Conservation (phyloP, 2,797 vertebrate species). For the Sardinella longiceps region DNA sequence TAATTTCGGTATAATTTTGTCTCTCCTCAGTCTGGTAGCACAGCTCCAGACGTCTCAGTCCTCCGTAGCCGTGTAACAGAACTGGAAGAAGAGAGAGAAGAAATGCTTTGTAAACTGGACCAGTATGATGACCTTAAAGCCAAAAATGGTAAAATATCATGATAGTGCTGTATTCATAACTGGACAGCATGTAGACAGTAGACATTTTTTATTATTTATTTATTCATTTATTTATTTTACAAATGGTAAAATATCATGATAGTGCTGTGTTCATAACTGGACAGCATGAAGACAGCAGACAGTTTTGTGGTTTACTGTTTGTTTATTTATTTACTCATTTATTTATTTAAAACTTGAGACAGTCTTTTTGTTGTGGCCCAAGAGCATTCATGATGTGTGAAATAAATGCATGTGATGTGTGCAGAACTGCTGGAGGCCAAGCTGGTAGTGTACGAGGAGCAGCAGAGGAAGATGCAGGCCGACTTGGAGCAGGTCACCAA, state of each 20-base stretch:
- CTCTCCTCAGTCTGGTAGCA: conserved; percentile 70
- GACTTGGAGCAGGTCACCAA: conserved; percentile 92
- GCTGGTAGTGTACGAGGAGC: conserved; percentile 87
- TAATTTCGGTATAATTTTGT: neutral
- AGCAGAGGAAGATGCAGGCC: conserved; percentile 87
- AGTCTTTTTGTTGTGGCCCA: neutral
- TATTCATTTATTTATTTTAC: neutral
- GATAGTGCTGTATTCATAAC: neutral
- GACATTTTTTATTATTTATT: neutral
- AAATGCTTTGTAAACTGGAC: conserved; percentile 79
- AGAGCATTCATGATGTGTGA: neutral
- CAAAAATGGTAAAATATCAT: conserved; percentile 79
- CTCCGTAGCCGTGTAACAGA: conserved; percentile 74
- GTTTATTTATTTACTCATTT: too few species aligned
- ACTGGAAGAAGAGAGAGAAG: conserved; percentile 82
- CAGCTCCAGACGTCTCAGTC: conserved; percentile 68
- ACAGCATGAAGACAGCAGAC: too few species aligned
- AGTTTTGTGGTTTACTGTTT: neutral
- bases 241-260: conserved; percentile 76
- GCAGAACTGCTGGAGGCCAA: conserved; percentile 83
- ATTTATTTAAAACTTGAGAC: neutral
- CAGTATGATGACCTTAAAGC: conserved; percentile 76
- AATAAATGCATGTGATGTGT: conserved; percentile 9
- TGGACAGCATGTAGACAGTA: too few species aligned
- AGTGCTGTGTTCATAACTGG: neutral